These are phyloP conservation scores for Drosophila hamatofila DNA, from an alignment of 2,888 invertebrate genomes.

Conservation along the genomic window DNA sequence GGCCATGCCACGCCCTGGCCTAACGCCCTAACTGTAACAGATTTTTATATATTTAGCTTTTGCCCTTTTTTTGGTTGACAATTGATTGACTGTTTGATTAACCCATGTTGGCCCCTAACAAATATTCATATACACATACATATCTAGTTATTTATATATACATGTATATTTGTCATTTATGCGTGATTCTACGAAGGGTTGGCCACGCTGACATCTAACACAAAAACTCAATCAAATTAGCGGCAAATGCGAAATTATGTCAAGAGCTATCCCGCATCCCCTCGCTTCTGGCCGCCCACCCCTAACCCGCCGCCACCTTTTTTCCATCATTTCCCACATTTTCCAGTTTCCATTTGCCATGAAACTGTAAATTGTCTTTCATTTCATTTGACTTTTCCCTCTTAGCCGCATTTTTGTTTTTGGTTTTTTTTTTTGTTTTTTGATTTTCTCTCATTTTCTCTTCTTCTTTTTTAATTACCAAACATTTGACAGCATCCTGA, in stretches of 20 bases:
- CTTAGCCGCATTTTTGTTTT: constrained; percentile 13
- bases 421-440: constrained; percentile 20
- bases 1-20: background rate
- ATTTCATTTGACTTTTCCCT: constrained; percentile 41
- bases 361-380: constrained; percentile 57
- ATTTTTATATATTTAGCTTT: background rate
- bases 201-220: constrained; percentile 60
- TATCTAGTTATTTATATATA: background rate
- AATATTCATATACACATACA: background rate
- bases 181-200: constrained; percentile 14
- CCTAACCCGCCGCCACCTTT: background rate
- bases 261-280: constrained; percentile 4
- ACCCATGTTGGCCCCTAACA: constrained; percentile 47
- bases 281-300: background rate
- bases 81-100: constrained; percentile 48
- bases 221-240: constrained; percentile 78
- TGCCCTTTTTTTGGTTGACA: constrained; percentile 32
- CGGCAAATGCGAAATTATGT: constrained; percentile 34
- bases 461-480: constrained; percentile 70
- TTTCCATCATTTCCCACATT: background rate
- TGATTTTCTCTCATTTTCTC: constrained; percentile 5
- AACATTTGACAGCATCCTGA: constrained; percentile 79
- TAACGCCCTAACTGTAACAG: constrained; percentile 2
- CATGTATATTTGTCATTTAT: background rate
- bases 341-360: constrained; percentile 22